Evolutionary conservation across 2,888 invertebrate species (phyloP), one percentile per base, ranked within the genome.

Genomic region (Leptinotarsa haldemani): DNA sequence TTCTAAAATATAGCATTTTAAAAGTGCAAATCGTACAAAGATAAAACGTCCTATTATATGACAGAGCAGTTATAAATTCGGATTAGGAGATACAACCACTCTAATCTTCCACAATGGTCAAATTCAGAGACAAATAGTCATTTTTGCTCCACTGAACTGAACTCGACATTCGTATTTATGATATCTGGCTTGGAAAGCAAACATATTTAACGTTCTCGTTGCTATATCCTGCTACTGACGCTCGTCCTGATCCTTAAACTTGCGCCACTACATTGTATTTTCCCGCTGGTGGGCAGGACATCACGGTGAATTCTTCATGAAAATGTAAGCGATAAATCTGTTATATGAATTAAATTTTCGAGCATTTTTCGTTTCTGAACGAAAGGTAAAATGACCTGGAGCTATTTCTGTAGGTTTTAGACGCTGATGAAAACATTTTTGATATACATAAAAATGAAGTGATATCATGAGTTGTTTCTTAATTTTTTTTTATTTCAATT

Each of bases 41-140:
- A 77, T 79, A 77, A 74, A 77, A 76, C 71, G 72, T 69, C 61
- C 77, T 70, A 74, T 77, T 73, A 76, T 78, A 71, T 76, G 74
- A 73, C 76, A 74, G 67, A 71, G 78, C 77, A 73, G 83, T 80
- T 82, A 85, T 83, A 85, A 85, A 84, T 84, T 82, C 79, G 80
- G 84, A 84, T 84, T 84, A 83, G 82, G 79, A 80, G 78, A 82
- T 80, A 83, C 80, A 83, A 82, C 80, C 83, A 83, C 83, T 82
- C 80, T 84, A 85, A 85, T 85, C 83, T 84, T 79, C 84, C 83
- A 82, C 84, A 83, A 83, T 84, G 84, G 84, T 84, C 84, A 84
- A 82, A 84, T 83, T 84, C 82, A 82, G 83, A 83, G 84, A 85
- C 84, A 84, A 84, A 85, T 83, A 83, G 84, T 83, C 82, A 84